These are phyloP conservation scores for Globia sparganii DNA, from an alignment of 2,888 invertebrate genomes.

Conservation along the genomic window DNA sequence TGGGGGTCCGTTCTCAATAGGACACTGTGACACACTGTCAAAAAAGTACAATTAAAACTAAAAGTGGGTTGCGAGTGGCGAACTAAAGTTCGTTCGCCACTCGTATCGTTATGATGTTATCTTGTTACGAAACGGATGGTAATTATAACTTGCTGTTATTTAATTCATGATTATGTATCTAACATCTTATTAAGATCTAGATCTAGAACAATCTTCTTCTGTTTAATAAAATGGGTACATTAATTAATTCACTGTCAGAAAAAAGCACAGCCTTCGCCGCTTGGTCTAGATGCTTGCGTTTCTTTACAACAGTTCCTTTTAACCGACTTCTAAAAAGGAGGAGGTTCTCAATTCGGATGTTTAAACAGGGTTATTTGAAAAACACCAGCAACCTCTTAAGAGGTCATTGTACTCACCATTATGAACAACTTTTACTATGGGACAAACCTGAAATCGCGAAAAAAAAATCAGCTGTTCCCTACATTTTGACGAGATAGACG, in stretches of 20 bases:
- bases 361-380: no score
- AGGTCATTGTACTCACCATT: no score
- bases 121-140: constrained; percentile 29
- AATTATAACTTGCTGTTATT: constrained; percentile 2
- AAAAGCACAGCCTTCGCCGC: neutral
- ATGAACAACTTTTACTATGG: no score
- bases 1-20: constrained; percentile 25
- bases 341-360: no score
- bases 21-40: constrained; percentile 23
- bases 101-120: constrained; percentile 17
- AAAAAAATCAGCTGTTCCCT: no score
- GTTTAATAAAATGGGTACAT: neutral
- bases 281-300: neutral
- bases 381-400: no score
- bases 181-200: neutral
- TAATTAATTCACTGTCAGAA: neutral
- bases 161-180: neutral
- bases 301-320: neutral
- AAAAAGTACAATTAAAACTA: constrained; percentile 39
- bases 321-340: no score
- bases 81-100: no score
- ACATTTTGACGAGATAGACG: no score
- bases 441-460: no score
- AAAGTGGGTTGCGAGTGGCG: constrained; percentile 36
- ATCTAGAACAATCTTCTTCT: neutral